Conservation (phyloP, 2,888 invertebrate genomes). For the Hydriomena furcata region DNA sequence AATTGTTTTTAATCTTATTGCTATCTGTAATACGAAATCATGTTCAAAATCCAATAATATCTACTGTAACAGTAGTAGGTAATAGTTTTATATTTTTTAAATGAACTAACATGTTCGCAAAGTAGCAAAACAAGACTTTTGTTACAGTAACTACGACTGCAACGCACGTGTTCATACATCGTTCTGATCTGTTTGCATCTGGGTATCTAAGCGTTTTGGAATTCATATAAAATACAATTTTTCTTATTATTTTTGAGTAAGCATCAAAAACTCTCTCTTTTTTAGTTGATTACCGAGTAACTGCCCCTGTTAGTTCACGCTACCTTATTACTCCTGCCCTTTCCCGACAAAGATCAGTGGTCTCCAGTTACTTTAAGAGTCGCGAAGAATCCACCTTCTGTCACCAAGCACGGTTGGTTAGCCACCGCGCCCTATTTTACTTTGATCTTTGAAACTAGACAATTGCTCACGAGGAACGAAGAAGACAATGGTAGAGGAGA, state of each 20-base stretch:
- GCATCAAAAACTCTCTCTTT: no score
- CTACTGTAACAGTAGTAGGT: no score
- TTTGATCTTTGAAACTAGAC: slow-evolving; percentile 50
- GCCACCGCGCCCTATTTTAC: slow-evolving; percentile 36
- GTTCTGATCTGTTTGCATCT: no score
- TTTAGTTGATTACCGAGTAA: slow-evolving; percentile 6
- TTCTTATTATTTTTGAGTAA: no score
- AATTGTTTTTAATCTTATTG: slow-evolving; percentile 6
- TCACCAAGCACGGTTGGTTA: slow-evolving; percentile 49
- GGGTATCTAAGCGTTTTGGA: no score
- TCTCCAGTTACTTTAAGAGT: slow-evolving; percentile 27
- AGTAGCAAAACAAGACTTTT: no score
- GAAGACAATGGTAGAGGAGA: background rate
- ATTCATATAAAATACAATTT: no score
- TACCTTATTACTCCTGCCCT: slow-evolving; percentile 9
- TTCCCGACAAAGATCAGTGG: slow-evolving; percentile 17
- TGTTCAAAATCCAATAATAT: no score
- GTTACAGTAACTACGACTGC: no score
- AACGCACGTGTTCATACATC: no score
- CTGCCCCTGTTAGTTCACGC: slow-evolving; percentile 4
- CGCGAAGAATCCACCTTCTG: slow-evolving; percentile 25
- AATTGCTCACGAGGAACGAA: slow-evolving; percentile 26
- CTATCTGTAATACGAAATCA: background rate
- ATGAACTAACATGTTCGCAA: no score
- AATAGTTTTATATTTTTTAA: no score